Base-by-base conservation (phyloP, 2,113 vertebrate genomes). In the Collichthys lucidus region DNA sequence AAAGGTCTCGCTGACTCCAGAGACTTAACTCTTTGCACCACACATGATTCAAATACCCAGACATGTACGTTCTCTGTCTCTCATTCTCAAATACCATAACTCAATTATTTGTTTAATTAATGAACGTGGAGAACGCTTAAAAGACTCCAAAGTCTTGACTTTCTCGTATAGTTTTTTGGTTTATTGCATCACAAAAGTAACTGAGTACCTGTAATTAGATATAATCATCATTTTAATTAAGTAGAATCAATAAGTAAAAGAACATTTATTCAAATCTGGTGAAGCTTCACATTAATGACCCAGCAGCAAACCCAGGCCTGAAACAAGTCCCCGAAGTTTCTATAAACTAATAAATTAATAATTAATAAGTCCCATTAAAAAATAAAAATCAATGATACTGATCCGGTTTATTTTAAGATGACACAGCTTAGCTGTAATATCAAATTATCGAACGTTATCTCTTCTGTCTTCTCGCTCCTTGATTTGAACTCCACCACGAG, bases 1-100 rank as follows among this genome's bases (percentile, higher is more conserved):
- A 10, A 71, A 63, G 14, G 35, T 59, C 1, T 4, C 5, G 26
- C 15, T 35, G 40, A 60, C 74, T 70, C 57, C 14, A 50, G 15
- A 35, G 40, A 62, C 20, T 76, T 72, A 66, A 85, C 60, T 72
- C 66, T 73, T 60, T 74, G 31, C 46, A 52, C 17, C 11, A 42
- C 10, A n/a, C 42, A 2, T 8, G 31, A 4, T 62, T 50, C 10
- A 59, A 46, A 53, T 8, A 66, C 53, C 4, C 1, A 7, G 9
- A 35, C 22, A 57, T 50, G 29, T 40, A 44, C 19, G 62, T n/a
- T 0, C 15, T 35, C 31, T 35, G 26, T 20, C 46, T 74, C 12
- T 19, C 49, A 20, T 55, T 9, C 12, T 16, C 9, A 14, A 44
- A 40, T 17, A n/a, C 22, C 20, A 53, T 3, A 16, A 0, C 24